Evolutionary conservation across 2,888 invertebrate genomes (phyloP).

Genomic region (Gonocerus acuteangulatus): DNA sequence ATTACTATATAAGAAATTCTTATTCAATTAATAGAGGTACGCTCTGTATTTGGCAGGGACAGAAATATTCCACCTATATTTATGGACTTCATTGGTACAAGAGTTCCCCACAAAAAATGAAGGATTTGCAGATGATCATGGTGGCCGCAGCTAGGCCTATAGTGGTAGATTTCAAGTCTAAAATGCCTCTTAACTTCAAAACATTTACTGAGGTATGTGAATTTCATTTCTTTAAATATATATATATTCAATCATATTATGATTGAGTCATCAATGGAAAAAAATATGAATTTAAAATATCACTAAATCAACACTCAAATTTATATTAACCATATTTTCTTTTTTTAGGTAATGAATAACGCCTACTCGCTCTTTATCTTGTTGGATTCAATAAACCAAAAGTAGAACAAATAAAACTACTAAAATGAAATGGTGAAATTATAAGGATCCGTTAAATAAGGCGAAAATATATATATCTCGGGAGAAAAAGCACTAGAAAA

Average conservation of each 20-base stretch:
- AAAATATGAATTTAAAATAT: too few relatives aligned
- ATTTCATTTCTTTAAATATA: not conserved
- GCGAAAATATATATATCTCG: too few relatives aligned
- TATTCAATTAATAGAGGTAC: too few relatives aligned
- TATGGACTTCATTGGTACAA: not conserved
- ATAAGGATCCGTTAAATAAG: too few relatives aligned
- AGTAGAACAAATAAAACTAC: too few relatives aligned
- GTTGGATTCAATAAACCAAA: slow-evolving; percentile 37
- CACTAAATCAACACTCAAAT: too few relatives aligned
- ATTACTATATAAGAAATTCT: too few relatives aligned
- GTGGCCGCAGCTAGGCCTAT: not conserved
- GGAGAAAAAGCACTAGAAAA: too few relatives aligned
- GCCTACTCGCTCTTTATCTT: not conserved
- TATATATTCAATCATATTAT: not conserved
- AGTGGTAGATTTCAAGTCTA: not conserved
- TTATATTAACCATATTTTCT: not conserved
- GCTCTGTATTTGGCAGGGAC: not conserved
- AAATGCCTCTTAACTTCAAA: not conserved
- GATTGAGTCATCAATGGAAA: too few relatives aligned
- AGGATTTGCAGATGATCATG: not conserved
- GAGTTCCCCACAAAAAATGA: not conserved
- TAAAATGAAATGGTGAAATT: too few relatives aligned
- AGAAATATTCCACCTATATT: not conserved
- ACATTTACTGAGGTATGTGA: not conserved
- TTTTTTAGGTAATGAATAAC: not conserved